phyloP scores from a whole-genome alignment of 2,113 vertebrate genomes.

The Gobius niger region DNA sequence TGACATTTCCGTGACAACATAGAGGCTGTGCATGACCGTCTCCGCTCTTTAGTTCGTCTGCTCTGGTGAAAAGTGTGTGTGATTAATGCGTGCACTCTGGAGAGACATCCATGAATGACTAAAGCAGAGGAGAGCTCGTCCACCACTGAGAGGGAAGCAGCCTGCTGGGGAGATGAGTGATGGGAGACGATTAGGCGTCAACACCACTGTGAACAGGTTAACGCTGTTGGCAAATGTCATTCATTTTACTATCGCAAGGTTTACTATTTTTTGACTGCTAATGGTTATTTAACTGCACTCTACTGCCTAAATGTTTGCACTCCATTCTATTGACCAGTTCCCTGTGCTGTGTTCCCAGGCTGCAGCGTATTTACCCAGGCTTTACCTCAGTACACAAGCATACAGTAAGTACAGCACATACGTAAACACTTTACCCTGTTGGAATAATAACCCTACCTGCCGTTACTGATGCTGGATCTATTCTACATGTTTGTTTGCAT shows the following conservation, averaged over 20 bases:
- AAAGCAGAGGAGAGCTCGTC: conserved; percentile 34
- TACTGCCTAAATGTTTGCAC: background rate
- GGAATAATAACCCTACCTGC: background rate
- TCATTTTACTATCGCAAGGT: background rate
- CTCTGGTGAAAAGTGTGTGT: conserved; percentile 4
- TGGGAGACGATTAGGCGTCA: background rate
- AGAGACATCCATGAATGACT: conserved; percentile 24
- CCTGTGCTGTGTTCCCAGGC: background rate
- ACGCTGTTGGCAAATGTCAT: background rate
- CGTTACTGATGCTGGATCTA: background rate
- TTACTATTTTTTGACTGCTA: background rate
- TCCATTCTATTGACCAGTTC: background rate
- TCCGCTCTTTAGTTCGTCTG: background rate
- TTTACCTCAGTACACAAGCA: background rate
- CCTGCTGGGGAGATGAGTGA: conserved; percentile 7
- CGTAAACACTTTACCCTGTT: background rate
- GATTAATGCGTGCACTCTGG: conserved; percentile 29
- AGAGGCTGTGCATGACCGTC: background rate
- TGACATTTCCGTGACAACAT: background rate
- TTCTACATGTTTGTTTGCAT: background rate
- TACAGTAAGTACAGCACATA: background rate
- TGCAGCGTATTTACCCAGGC: background rate
- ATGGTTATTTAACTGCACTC: background rate
- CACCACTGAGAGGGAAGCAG: conserved; percentile 14
- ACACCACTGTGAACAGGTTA: background rate